Base-by-base conservation (phyloP, 2,888 invertebrate genomes). In the Pollenia amentaria region DNA sequence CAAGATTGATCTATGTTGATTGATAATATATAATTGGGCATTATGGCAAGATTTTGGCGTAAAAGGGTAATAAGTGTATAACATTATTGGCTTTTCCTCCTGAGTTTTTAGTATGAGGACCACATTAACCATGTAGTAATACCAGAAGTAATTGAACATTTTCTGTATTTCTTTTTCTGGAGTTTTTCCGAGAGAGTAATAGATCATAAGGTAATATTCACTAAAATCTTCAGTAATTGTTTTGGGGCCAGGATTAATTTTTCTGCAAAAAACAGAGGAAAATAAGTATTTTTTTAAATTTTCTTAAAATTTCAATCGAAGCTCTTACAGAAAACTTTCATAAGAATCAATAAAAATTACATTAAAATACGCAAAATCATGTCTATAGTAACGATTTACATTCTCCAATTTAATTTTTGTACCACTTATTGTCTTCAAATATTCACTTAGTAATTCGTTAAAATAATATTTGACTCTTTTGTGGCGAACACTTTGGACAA, bases 101-200 rank as follows among this genome's bases (percentile, higher is more conserved):
- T 64, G 4, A 11, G 44, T 29, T 76, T 76, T 10, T 1, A 83
- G 40, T 29, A 85, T 29, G 11, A 88, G 48, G 3, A 51, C 82
- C 10, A 87, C 86, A 82, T 88, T 88, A 2, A 81, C 72, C 0
- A 55, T 84, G 42, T 87, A 84, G 40, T 79, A 67, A 3, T 53
- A n/a, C 88, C 88, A 88, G 21, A 69, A 88, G 44, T 88, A 88
- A 42, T 81, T 67, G 53, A 88, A 87, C 38, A 88, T 87, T 64
- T 76, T 18, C 42, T 84, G 73, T 16, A 87, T 72, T 38, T 78
- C 78, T 3, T 75, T 16, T 42, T 73, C 67, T 1, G 62, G 69
- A 44, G 53, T 65, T 12, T 69, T 18, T 2, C 4, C 14, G 10
- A 53, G 21, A 0, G 69, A 21, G 55, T 84, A 79, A 0, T 82